Percentiles rank a stretch among this genome's conserved stretches.
phyloP scores from a whole-genome alignment of 2,113 vertebrate genomes.

The Nerophis ophidion region DNA sequence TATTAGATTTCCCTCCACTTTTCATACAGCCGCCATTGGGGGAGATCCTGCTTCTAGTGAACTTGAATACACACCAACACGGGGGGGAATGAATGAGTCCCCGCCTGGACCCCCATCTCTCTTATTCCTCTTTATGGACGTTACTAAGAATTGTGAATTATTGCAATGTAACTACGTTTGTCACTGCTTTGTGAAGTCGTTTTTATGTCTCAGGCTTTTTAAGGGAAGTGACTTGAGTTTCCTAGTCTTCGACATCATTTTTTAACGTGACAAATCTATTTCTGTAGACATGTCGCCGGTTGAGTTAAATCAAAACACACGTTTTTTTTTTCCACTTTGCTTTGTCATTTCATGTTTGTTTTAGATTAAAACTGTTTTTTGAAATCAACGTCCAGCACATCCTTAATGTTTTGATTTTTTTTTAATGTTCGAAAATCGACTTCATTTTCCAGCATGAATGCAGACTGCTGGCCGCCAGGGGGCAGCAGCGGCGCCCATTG shows the following conservation, averaged over 20 bases:
- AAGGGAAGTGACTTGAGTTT: constrained; percentile 49
- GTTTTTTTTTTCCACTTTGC: constrained; percentile 3
- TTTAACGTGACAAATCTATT: constrained; percentile 4
- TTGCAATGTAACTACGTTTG: constrained; percentile 30
- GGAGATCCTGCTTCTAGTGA: constrained; percentile 36
- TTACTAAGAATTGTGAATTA: constrained; percentile 54
- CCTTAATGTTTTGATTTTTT: constrained; percentile 66
- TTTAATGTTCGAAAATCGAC: constrained; percentile 65
- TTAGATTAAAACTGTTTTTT: constrained; percentile 45
- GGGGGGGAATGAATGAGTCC: constrained; percentile 49
- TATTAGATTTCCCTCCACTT: constrained; percentile 42
- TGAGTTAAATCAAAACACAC: constrained; percentile 23
- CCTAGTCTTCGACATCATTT: constrained; percentile 47
- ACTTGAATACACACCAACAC: constrained; percentile 45
- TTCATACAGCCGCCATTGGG: constrained; percentile 16
- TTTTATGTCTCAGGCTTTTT: constrained; percentile 65
- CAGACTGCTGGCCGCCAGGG: not conserved
- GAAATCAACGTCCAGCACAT: constrained; percentile 52
- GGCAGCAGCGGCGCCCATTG: not conserved
- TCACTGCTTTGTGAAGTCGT: constrained; percentile 46
- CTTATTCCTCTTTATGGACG: constrained; percentile 55
- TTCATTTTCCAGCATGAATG: not conserved
- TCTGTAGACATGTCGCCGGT: constrained; percentile 32
- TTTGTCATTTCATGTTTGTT: constrained; percentile 28
- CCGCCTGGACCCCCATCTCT: constrained; percentile 36